phyloP scores from a whole-genome alignment of 2,888 invertebrate species.

The Leucophenga maculata region DNA sequence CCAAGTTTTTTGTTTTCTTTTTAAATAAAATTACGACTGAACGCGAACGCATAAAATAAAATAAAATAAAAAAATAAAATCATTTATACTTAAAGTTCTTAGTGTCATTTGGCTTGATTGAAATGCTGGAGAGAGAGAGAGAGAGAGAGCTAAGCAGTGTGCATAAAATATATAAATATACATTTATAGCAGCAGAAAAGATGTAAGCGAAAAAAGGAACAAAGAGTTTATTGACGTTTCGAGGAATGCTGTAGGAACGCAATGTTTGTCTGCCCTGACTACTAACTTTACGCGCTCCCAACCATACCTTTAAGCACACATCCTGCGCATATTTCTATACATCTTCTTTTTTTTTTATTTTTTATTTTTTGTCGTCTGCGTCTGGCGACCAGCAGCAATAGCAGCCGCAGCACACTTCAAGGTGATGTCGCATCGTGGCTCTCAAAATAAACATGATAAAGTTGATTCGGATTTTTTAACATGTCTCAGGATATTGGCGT shows the following conservation, averaged over 20 bases:
- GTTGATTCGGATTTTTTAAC: background rate
- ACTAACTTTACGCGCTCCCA: background rate
- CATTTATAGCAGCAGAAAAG: conserved; percentile 1
- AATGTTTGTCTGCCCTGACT: conserved; percentile 11
- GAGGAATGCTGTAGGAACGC: background rate
- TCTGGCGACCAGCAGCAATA: background rate
- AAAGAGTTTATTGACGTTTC: conserved; percentile 7
- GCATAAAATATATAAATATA: conserved; percentile 24
- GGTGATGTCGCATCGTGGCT: background rate
- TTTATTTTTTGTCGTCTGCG: background rate
- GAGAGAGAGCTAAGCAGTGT: no score
- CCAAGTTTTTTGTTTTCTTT: conserved; percentile 15
- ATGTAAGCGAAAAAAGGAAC: background rate
- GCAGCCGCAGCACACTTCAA: conserved; percentile 7
- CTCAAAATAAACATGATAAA: conserved; percentile 22
- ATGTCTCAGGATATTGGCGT: conserved; percentile 17
- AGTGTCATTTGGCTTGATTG: no score
- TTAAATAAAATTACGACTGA: conserved; percentile 15
- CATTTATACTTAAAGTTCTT: no score
- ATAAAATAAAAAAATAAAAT: background rate
- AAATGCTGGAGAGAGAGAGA: no score
- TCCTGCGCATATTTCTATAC: no score
- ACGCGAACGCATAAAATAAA: conserved; percentile 19
- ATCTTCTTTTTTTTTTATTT: background rate
- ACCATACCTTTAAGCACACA: background rate